Evolutionary conservation across 2,113 vertebrate genomes (phyloP), one percentile per base, ranked within the genome.

Genomic region (Edolisoma coerulescens): DNA sequence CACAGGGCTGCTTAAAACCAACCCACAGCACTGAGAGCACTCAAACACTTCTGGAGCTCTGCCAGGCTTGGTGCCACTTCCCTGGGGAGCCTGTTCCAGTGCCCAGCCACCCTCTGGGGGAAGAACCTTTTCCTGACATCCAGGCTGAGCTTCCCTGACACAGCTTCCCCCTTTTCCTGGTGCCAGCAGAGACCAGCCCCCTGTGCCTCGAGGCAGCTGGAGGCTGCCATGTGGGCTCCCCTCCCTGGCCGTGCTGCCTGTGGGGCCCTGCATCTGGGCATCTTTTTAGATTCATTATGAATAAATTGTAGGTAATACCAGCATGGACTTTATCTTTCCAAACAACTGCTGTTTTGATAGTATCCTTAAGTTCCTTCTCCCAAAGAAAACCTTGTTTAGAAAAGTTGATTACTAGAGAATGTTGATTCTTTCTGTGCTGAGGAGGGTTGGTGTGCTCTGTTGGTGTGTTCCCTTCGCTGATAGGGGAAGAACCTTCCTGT

Each of bases 111-210:
- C 39, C 65, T 65, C 28, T 65, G 33, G 10, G 3, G 5, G 24
- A 53, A 26, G 39, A 67, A 27, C 52, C 33, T 45, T 32, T 18
- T 32, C 16, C 28, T 11, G 0, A 6, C 18, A 20, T 30, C 39
- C 67, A 11, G 3, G 10, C 39, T 79, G 67, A 59, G 52, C 74
- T 35, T 22, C 44, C 50, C 39, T 17, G 28, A 1, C 12, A 11
- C 50, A 23, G 39, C 9, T 19, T 22, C 3, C 33, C 57, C 33
- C 11, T 0, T 73, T 41, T 14, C 59, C 45, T 41, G 1, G 0
- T 45, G 50, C n/a, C 24, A 3, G 11, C 50, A 50, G 65, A 6
- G 65, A 22, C 30, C 44, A 73, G 69, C 57, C 44, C 37, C 60
- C 27, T 37, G 12, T 28, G 59, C 28, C 80, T 21, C 2, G 0